These are phyloP conservation scores for Bombyx mori DNA, from an alignment of 1,140 invertebrate genomes.

Conservation along the genomic window DNA sequence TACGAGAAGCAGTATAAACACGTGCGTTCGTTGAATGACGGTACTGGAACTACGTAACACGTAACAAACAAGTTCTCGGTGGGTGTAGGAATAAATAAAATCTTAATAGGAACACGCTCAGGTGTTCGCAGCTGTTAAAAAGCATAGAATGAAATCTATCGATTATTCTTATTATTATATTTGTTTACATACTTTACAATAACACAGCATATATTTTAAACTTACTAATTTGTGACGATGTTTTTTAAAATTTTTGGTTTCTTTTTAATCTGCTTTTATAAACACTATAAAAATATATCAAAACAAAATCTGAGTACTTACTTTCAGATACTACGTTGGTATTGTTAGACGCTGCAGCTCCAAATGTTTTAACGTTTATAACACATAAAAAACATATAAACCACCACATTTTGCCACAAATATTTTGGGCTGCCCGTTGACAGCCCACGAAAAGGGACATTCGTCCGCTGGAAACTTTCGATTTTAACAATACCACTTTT, in stretches of 20 bases:
- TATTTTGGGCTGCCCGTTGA: conserved; percentile 65
- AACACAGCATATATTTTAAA: too few relatives aligned
- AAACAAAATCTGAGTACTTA: conserved; percentile 30
- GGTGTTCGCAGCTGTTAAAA: too few relatives aligned
- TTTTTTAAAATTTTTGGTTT: too few relatives aligned
- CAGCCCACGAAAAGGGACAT: conserved; percentile 65
- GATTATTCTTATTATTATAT: conserved; percentile 17
- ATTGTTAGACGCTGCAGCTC: conserved; percentile 39
- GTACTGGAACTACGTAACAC: conserved; percentile 25
- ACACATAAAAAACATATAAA: conserved; percentile 53
- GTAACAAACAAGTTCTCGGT: conserved; percentile 41
- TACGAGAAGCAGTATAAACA: too few relatives aligned
- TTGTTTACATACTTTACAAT: too few relatives aligned
- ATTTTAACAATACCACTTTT: conserved; percentile 48
- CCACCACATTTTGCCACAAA: conserved; percentile 63
- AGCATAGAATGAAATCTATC: conserved; percentile 5
- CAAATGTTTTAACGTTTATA: conserved; percentile 45
- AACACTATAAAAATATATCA: not conserved
- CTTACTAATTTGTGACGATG: too few relatives aligned
- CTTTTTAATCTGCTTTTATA: too few relatives aligned
- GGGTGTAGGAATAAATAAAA: too few relatives aligned
- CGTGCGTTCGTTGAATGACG: too few relatives aligned
- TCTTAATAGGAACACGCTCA: too few relatives aligned
- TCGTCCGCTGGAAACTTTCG: conserved; percentile 58
- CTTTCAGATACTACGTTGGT: conserved; percentile 31